A percentile compares a stretch with the other conserved stretches of the same genome.
These are phyloP conservation scores for Bradypodion ventrale DNA, from an alignment of 2,797 vertebrate genomes.

Conservation along the genomic window DNA sequence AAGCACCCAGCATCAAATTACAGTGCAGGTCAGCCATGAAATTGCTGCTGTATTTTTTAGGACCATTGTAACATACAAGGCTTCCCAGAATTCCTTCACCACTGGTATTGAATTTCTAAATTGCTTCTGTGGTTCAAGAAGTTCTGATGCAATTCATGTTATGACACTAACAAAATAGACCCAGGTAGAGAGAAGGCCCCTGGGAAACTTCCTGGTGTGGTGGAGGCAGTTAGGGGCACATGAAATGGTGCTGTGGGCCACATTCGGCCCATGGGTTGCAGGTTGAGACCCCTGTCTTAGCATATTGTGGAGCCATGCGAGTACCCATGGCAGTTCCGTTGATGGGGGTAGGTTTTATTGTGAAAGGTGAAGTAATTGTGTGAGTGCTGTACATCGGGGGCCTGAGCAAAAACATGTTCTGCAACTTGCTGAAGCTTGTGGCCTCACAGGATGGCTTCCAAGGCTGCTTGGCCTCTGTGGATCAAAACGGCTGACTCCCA, in stretches of 20 bases:
- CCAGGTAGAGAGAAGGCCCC: conserved; percentile 39
- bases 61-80: conserved; percentile 20
- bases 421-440: conserved; percentile 88
- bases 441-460: conserved; percentile 92
- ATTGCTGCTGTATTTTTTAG: conserved; percentile 30
- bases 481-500: conserved; percentile 91
- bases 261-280: no score
- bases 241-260: no score
- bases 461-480: conserved; percentile 91
- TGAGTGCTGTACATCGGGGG: conserved; percentile 92
- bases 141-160: conserved; percentile 32
- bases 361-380: no score
- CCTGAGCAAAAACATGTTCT: conserved; percentile 88
- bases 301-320: no score
- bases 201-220: no score
- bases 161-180: conserved; percentile 49
- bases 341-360: no score
- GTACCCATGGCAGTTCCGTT: no score
- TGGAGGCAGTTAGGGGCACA: no score
- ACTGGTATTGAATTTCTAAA: conserved; percentile 34
- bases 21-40: conserved; percentile 51
- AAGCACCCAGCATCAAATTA: conserved; percentile 25
- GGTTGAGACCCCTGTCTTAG: no score
- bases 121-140: conserved; percentile 49
- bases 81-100: conserved; percentile 45